Evolutionary conservation across 1,140 invertebrate species (phyloP), one percentile per base, ranked within the genome.

Genomic region (Apis laboriosa): DNA sequence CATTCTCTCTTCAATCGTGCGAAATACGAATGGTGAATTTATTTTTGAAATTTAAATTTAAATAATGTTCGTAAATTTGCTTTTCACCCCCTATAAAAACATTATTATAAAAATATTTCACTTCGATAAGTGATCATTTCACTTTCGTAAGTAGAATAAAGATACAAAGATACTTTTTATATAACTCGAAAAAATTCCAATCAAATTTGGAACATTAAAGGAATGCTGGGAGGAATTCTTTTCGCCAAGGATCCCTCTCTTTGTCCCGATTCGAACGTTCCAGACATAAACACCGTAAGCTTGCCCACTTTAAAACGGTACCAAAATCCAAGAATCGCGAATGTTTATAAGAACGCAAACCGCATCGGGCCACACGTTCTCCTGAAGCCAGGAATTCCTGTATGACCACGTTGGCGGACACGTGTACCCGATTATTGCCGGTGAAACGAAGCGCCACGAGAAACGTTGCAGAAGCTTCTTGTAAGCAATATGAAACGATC

Each of bases 371-470:
- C 11, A 19, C 64, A 15, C 64, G 28, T 67, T 67, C 34, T 34
- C 34, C 34, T 21, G 43, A n/a, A 67, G 66, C 19, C 19, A 49
- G 66, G 43, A 67, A 67, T 67, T 49, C 66, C 63, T 24, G 28
- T 17, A 19, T 9, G 28, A 34, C 64, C 49, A 24, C n/a, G 49
- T 51, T 51, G n/a, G 19, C 17, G 43, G 64, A 84, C 76, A 72
- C 75, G 64, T 64, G 76, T 63, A 56, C 2, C 60, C 49, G 21
- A 80, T 86, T 81, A 81, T 81, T 77, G 61, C 64, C 68, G 15
- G 74, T n/a, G n/a, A 75, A 80, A 72, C 71, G 79, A 81, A 84
- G 67, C 77, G 60, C 77, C 72, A 80, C 49, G 71, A 19, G 43
- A 64, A 84, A 61, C 61, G 19, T 84, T 28, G 51, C 58, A 53